Percentiles rank a stretch among this genome's conserved stretches.
phyloP scores from a whole-genome alignment of 2,888 invertebrate genomes.

The Drosophila paramelanica region DNA sequence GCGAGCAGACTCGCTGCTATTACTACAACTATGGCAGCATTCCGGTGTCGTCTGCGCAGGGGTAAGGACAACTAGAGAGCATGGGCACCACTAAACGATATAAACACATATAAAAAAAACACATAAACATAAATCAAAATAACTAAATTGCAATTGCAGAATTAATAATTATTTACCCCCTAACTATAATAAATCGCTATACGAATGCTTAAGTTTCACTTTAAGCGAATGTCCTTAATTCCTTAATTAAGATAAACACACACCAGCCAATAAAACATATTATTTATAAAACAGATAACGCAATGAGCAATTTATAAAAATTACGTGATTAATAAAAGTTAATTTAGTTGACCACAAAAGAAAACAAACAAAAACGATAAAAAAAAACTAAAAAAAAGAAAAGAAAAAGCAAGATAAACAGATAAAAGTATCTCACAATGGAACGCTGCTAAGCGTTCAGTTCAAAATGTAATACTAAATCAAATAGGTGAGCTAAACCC shows the following conservation, averaged over 20 bases:
- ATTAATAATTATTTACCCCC: constrained; percentile 19
- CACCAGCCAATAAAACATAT: constrained; percentile 15
- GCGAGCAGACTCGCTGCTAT: constrained; percentile 95
- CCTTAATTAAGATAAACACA: constrained; percentile 30
- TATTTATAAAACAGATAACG: constrained; percentile 31
- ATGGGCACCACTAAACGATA: constrained; percentile 58
- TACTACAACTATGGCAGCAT: constrained; percentile 96
- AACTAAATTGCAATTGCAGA: constrained; percentile 43
- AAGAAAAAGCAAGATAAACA: constrained; percentile 20
- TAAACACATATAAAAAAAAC: constrained; percentile 17
- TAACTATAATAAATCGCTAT: constrained; percentile 58
- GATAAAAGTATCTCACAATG: constrained; percentile 45
- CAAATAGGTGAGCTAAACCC: constrained; percentile 85
- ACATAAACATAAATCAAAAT: constrained; percentile 47
- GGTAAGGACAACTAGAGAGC: constrained; percentile 88
- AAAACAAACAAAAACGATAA: constrained; percentile 14
- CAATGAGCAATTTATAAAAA: constrained; percentile 31
- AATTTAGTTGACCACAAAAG: constrained; percentile 74
- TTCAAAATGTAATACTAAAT: constrained; percentile 63
- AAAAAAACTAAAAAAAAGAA: constrained; percentile 31
- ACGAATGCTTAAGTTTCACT: constrained; percentile 56
- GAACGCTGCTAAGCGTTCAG: constrained; percentile 52
- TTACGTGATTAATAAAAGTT: constrained; percentile 65
- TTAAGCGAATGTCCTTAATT: constrained; percentile 71
- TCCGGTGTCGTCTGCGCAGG: constrained; percentile 95